These are phyloP conservation scores for Rhamnusium bicolor DNA, from an alignment of 2,888 invertebrate genomes.

Conservation along the genomic window DNA sequence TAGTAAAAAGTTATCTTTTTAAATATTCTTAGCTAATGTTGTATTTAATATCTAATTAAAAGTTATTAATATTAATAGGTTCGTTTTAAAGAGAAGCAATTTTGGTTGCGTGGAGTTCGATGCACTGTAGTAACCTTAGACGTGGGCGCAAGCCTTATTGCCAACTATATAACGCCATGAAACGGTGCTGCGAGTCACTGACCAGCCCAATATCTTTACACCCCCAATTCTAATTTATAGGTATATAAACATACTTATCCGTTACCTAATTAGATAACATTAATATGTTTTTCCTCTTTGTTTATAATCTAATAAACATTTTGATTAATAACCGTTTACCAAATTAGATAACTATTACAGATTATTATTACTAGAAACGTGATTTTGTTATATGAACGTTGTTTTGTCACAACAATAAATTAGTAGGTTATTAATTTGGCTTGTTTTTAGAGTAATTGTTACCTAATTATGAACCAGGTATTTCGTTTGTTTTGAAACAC, in stretches of 20 bases:
- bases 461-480: conserved; percentile 3
- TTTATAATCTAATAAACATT: background rate
- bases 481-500: conserved; percentile 9
- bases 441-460: background rate
- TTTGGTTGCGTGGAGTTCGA: conserved; percentile 42
- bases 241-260: background rate
- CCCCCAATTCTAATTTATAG: conserved; percentile 19
- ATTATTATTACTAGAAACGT: background rate
- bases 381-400: background rate
- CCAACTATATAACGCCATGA: conserved; percentile 6
- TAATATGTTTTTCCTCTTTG: conserved; percentile 11
- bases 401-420: background rate
- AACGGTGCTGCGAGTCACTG: conserved; percentile 48
- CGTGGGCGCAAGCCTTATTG: conserved; percentile 48
- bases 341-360: background rate
- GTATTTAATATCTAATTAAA: background rate
- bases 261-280: conserved; percentile 16
- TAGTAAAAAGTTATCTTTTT: background rate
- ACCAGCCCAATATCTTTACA: conserved; percentile 51
- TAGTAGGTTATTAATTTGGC: background rate
- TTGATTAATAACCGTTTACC: background rate
- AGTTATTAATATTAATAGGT: background rate
- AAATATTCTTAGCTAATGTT: background rate
- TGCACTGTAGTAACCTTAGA: conserved; percentile 52
- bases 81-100: background rate